Percentiles rank a stretch among this genome's conserved stretches.
Conservation (phyloP, 2,113 vertebrate genomes). For the Lanius collurio region DNA sequence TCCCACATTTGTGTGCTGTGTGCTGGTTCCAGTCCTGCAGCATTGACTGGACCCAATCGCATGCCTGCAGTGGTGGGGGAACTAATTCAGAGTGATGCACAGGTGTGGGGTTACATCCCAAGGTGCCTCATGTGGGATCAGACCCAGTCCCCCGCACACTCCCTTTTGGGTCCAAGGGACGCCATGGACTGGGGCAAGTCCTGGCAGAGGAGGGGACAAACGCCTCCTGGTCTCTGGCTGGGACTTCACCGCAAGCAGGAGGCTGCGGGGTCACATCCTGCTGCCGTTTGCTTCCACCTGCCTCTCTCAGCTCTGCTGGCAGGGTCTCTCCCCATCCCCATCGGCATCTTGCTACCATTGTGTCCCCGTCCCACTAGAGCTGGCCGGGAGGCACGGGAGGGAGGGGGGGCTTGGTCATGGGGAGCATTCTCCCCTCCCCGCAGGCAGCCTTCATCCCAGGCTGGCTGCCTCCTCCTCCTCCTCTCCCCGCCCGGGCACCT, state of each 20-base stretch:
- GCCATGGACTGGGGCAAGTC: not conserved
- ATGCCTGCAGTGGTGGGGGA: rapidly evolving
- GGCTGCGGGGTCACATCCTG: not conserved
- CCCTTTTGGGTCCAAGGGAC: not conserved
- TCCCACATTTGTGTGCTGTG: not conserved
- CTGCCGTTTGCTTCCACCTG: not conserved
- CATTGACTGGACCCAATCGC: not conserved
- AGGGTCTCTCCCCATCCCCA: not conserved
- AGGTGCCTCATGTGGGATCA: rapidly evolving
- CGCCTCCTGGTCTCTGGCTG: no score
- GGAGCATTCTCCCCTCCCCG: not conserved
- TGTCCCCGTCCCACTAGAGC: not conserved
- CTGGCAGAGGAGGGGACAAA: not conserved
- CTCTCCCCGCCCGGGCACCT: slow-evolving; percentile 42
- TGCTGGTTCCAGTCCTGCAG: not conserved
- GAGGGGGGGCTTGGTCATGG: rapidly evolving
- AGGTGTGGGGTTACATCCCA: not conserved
- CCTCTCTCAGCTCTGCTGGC: rapidly evolving
- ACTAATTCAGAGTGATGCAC: rapidly evolving
- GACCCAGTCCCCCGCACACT: not conserved
- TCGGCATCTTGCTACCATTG: not conserved
- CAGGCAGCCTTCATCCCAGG: slow-evolving; percentile 20
- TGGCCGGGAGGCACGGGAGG: not conserved
- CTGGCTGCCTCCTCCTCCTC: slow-evolving; percentile 46
- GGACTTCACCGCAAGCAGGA: rapidly evolving